A percentile compares a stretch with the other conserved stretches of the same genome.
Conservation (phyloP, 2,888 invertebrate species). For the Agrotis segetum region DNA sequence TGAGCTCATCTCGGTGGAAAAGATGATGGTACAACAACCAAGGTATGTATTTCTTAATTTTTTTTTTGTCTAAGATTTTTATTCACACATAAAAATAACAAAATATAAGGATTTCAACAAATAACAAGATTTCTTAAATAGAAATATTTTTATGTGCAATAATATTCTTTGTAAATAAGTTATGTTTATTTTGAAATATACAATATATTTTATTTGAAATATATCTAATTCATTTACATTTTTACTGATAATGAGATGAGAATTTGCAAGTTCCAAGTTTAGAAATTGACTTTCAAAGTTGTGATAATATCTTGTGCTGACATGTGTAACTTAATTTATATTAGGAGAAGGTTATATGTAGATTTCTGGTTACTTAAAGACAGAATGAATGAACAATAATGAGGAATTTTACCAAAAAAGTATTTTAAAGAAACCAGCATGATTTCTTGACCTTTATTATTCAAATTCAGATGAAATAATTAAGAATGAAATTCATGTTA, state of each 20-base stretch:
- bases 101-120: too few relatives aligned
- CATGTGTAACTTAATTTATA: background rate
- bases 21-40: slow-evolving; percentile 84
- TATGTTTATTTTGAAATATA: background rate
- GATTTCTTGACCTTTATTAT: background rate
- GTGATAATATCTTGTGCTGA: background rate
- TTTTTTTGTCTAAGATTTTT: too few relatives aligned
- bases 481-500: background rate
- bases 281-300: background rate
- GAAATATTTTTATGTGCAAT: background rate
- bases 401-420: background rate
- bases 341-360: background rate
- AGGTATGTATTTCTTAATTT: slow-evolving; percentile 75
- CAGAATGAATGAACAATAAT: background rate
- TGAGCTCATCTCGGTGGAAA: slow-evolving; percentile 72
- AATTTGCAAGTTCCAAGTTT: background rate
- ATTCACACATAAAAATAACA: too few relatives aligned
- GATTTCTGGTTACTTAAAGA: background rate
- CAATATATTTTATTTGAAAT: background rate
- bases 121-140: too few relatives aligned
- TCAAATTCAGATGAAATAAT: background rate
- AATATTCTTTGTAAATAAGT: background rate
- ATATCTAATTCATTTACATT: background rate
- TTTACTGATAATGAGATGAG: too few relatives aligned
- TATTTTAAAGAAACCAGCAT: background rate